Percentiles rank a stretch among this genome's conserved stretches.
Conservation (phyloP, 2,888 invertebrate species). For the Lycophotia porphyrea region DNA sequence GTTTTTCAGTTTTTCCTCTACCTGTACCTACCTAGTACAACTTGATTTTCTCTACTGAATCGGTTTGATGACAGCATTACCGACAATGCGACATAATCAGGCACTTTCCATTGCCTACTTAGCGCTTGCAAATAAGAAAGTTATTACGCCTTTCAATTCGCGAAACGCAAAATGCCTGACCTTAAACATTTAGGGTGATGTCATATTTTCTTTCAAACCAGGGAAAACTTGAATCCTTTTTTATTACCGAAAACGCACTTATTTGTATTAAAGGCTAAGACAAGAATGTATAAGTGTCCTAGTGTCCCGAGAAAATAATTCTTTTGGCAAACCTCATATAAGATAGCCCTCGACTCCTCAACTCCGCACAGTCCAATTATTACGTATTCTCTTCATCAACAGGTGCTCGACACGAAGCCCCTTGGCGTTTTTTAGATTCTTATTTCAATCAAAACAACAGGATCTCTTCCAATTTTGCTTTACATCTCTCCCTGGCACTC, state of each 20-base stretch:
- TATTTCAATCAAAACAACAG: constrained; percentile 5
- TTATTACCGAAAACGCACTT: neutral
- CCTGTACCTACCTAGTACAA: neutral
- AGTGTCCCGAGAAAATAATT: constrained; percentile 9
- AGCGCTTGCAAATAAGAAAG: constrained; percentile 60
- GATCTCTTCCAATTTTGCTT: neutral
- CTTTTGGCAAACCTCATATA: constrained; percentile 15
- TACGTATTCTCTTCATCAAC: constrained; percentile 19
- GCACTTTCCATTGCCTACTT: constrained; percentile 57
- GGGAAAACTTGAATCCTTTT: neutral
- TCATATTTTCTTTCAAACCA: constrained; percentile 1
- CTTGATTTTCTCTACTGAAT: constrained; percentile 8
- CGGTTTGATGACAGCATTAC: constrained; percentile 26
- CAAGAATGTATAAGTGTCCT: neutral
- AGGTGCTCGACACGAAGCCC: constrained; percentile 22
- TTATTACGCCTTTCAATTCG: constrained; percentile 42
- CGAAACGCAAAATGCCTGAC: constrained; percentile 12
- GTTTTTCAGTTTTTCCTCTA: neutral
- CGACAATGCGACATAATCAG: constrained; percentile 38
- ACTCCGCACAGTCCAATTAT: constrained; percentile 46
- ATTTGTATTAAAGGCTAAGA: constrained; percentile 3
- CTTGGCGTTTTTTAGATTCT: constrained; percentile 14
- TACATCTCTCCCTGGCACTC: neutral
- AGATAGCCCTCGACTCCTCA: neutral
- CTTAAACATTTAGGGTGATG: neutral